Evolutionary conservation across 2,113 vertebrate genomes (phyloP).

Genomic region (Myiozetetes cayanensis): DNA sequence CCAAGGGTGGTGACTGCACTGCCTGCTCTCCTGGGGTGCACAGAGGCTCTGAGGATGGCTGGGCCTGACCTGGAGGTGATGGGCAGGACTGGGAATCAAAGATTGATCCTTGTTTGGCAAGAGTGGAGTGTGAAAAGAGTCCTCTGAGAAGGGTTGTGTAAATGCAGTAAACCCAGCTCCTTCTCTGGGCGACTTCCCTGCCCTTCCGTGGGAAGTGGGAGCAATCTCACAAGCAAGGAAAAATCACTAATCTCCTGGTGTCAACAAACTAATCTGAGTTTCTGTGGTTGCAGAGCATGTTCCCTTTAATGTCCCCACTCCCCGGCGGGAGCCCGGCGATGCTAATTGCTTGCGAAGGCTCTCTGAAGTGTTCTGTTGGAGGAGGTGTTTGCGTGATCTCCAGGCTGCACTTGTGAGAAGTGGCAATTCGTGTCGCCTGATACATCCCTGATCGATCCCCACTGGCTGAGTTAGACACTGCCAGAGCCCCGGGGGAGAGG

Average conservation of each 20-base stretch:
- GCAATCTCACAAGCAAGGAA: background rate
- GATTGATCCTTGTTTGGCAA: background rate
- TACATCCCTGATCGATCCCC: background rate
- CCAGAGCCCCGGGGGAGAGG: background rate
- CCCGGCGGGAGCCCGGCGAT: background rate
- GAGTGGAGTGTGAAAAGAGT: background rate
- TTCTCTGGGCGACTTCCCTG: background rate
- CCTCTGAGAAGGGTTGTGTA: background rate
- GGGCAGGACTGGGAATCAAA: background rate
- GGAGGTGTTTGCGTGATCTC: background rate
- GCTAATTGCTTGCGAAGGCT: constrained; percentile 24
- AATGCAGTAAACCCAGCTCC: background rate
- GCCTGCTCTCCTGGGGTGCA: background rate
- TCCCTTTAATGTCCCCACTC: background rate
- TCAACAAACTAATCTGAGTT: background rate
- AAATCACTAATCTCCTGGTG: background rate
- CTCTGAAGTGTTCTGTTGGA: background rate
- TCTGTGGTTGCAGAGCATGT: background rate
- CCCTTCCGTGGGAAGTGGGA: background rate
- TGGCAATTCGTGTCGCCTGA: background rate
- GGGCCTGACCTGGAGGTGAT: background rate
- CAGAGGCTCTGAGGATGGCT: background rate
- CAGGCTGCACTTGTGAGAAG: background rate
- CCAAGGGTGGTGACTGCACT: background rate
- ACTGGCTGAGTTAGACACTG: background rate